Evolutionary conservation across 35 echinoderm and acorn worm genomes (phyloP).

Genomic region (Lytechinus variegatus): DNA sequence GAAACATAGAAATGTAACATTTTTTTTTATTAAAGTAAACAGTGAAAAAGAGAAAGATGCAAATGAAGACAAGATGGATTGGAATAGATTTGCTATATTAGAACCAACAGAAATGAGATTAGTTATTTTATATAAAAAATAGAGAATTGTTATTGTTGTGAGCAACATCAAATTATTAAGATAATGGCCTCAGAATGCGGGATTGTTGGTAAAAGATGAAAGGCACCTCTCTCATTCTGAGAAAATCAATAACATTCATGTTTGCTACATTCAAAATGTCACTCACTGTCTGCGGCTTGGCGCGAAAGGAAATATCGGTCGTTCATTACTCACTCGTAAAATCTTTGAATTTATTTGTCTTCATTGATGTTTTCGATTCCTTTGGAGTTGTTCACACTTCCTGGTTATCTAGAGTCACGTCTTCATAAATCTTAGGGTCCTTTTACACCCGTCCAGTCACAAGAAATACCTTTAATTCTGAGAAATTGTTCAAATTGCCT

Average conservation of each 20-base stretch:
- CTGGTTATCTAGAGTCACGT: neutral
- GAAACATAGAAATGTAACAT: too few relatives aligned
- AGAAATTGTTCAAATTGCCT: too few relatives aligned
- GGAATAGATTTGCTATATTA: too few relatives aligned
- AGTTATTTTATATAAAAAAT: neutral
- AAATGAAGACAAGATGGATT: too few relatives aligned
- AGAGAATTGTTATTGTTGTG: neutral
- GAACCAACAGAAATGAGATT: too few relatives aligned
- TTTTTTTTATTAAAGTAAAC: too few relatives aligned
- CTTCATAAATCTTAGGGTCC: neutral
- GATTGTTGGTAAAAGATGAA: neutral
- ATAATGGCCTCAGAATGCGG: neutral
- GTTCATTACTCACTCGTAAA: neutral
- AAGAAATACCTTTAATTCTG: too few relatives aligned
- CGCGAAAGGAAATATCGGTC: constrained; percentile 35
- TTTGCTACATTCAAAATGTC: constrained; percentile 33
- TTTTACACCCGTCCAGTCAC: too few relatives aligned
- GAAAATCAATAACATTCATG: neutral
- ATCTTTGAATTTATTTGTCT: constrained; percentile 10
- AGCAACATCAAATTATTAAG: neutral
- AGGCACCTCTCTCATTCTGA: neutral
- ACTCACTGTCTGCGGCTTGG: constrained; percentile 13
- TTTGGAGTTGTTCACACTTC: neutral
- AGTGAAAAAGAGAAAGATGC: too few relatives aligned
- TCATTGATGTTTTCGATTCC: neutral